Conservation (phyloP, 2,888 invertebrate species). For the Trachelus tabidus region DNA sequence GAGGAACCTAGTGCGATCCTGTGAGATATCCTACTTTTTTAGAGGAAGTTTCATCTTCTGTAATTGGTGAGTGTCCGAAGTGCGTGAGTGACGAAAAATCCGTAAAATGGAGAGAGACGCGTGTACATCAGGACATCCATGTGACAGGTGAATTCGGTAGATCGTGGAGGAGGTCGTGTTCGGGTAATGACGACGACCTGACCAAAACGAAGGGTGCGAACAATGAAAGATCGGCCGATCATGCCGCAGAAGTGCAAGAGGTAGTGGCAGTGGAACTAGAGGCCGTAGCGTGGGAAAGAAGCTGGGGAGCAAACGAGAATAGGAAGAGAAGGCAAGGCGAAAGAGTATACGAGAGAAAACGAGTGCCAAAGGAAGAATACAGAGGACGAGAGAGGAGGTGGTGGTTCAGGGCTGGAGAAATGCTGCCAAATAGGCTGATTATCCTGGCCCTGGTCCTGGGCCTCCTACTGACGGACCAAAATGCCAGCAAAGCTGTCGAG, state of each 20-base stretch:
- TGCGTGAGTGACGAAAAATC: neutral
- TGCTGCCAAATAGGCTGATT: conserved; percentile 55
- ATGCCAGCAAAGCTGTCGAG: conserved; percentile 39
- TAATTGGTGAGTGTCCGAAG: neutral
- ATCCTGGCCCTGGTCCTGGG: conserved; percentile 56
- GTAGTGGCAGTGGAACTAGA: conserved; percentile 43
- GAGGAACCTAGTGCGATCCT: neutral
- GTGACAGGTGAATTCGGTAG: conserved; percentile 2
- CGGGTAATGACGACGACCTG: conserved; percentile 20
- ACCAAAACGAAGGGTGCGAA: conserved; percentile 13
- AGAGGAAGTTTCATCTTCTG: neutral
- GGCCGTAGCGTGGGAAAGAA: conserved; percentile 17
- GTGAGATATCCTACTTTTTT: neutral
- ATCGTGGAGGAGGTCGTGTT: neutral
- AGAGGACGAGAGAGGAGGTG: conserved; percentile 6
- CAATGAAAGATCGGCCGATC: conserved; percentile 42
- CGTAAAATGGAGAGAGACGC: neutral
- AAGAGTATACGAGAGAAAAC: neutral
- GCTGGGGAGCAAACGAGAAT: neutral
- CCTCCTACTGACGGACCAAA: conserved; percentile 47
- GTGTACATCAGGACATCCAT: neutral
- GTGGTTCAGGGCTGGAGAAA: conserved; percentile 35
- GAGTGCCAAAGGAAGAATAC: conserved; percentile 1
- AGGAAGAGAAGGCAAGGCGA: neutral
- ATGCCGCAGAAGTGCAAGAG: conserved; percentile 58